Evolutionary conservation across 1,140 invertebrate genomes (phyloP), one percentile per base, ranked within the genome.

Genomic region (Ceratina calcarata): DNA sequence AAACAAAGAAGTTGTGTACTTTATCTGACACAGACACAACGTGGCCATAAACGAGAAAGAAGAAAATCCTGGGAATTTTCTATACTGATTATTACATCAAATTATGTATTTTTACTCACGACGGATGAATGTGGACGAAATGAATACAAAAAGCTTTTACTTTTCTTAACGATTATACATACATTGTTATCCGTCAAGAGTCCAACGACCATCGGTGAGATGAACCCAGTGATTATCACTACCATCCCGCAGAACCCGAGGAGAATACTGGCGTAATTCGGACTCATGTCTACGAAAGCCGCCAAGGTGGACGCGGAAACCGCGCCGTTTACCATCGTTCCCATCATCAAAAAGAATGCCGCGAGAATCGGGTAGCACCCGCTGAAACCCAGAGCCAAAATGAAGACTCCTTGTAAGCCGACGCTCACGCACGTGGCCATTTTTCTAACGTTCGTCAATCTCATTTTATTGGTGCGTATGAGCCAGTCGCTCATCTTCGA

Each of bases 251-350:
- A 92, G n/a, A 95, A 93, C 0, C 95, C 95, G n/a, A 95, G 90
- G 0, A 95, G 86, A 12, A 95, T 91, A 77, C 94, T 94, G n/a
- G 95, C 95, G 90, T 95, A 96, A 91, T 96, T 96, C 0, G 95
- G 95, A 60, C 95, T 94, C 16, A 96, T 90, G 80, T 96, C 95
- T 3, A 96, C 95, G 45, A 95, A 92, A 22, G 92, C 94, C 1
- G 95, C 94, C 55, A 96, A 88, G 0, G 94, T 94, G 2, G 95
- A 95, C 0, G 95, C 94, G 0, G 95, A 95, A 1, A 95, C 93
- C 0, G 95, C 94, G 2, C 96, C 96, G 85, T 95, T 95, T 3
- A 94, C 90, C 13, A 94, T 94, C 2, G 94, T 95, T 0, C 95
- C 95, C 13, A 94, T 65, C 55, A 95, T 95, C 72, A 96, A 92